Conservation (phyloP, 2,113 vertebrate species). For the Psettodes erumei region DNA sequence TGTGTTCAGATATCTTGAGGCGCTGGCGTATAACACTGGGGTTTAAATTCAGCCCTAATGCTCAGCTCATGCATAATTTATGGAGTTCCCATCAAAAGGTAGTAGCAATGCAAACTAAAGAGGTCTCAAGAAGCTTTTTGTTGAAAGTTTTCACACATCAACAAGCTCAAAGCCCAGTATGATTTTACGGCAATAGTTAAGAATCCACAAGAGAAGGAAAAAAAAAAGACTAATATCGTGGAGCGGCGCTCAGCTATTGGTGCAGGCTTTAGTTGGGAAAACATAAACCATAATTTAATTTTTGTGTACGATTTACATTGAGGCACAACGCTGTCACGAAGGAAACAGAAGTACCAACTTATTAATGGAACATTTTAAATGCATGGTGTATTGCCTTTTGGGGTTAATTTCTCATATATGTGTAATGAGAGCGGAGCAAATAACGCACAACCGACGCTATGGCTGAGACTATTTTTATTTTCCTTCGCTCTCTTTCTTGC, state of each 20-base stretch:
- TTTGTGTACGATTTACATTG: constrained; percentile 23
- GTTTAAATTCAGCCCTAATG: constrained; percentile 80
- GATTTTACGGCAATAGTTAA: constrained; percentile 62
- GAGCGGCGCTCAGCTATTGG: background rate
- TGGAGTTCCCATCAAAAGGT: constrained; percentile 82
- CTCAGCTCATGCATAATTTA: constrained; percentile 82
- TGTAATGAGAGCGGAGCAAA: constrained; percentile 53
- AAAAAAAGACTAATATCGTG: constrained; percentile 22
- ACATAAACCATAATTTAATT: constrained; percentile 36
- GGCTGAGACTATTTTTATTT: constrained; percentile 53
- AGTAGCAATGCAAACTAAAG: constrained; percentile 77
- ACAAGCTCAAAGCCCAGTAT: constrained; percentile 72
- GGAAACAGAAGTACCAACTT: constrained; percentile 19
- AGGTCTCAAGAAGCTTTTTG: constrained; percentile 76
- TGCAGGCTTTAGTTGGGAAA: constrained; percentile 26
- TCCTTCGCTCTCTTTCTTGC: constrained; percentile 29
- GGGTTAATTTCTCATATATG: constrained; percentile 53
- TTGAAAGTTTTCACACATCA: constrained; percentile 80
- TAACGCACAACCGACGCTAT: constrained; percentile 43
- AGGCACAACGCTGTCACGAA: constrained; percentile 27
- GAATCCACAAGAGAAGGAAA: constrained; percentile 39
- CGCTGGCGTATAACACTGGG: constrained; percentile 79
- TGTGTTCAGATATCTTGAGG: constrained; percentile 83
- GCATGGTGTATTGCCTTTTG: constrained; percentile 46
- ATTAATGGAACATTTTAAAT: constrained; percentile 60